Evolutionary conservation across 2,113 vertebrate genomes (phyloP), one percentile per base, ranked within the genome.

Genomic region (Megalops atlanticus): DNA sequence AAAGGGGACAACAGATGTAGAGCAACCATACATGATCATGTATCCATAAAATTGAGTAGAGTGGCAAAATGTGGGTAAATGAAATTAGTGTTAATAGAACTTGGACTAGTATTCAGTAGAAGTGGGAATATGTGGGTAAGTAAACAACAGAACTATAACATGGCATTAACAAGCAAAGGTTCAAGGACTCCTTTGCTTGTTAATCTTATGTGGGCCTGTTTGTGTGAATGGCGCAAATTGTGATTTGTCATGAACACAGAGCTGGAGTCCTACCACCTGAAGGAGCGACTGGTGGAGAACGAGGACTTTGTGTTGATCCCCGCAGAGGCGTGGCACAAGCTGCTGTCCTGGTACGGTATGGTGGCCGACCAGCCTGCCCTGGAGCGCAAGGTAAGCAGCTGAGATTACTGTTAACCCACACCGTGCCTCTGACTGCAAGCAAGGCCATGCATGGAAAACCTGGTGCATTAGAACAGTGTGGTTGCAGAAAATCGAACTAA

Each of bases 231-330:
- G 69, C 21, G 69, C 69, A 31, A 35, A 21, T 35, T 12, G 27
- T 71, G n/a, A 27, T n/a, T 45, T 64, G 15, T 58, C 12, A 15
- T 77, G 33, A 76, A n/a, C 68, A 64, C 87, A 97, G 95, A 95
- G 80, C 84, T 92, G 82, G 92, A 94, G 85, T 95, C 92, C 0
- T 95, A 91, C 85, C 91, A 84, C 82, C 88, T 96, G 83, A 95
- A 94, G 89, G 92, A 95, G 39, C 91, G 92, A 10, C 88, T 96
- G 88, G 90, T 94, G 81, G 95, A 96, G 89, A 91, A 93, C 0
- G 92, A 96, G 80, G 95, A 96, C 85, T 96, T 95, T 72, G 76
- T 95, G 72, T 24, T 97, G 87, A 89, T 96, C 36, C 95, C 94
- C 0, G 88, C 91, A 0, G 90, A 93, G 82, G 93, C 90, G 64